Percentiles rank a stretch among this genome's conserved stretches.
Conservation (phyloP, 2,113 vertebrate genomes). For the Calonectris borealis region DNA sequence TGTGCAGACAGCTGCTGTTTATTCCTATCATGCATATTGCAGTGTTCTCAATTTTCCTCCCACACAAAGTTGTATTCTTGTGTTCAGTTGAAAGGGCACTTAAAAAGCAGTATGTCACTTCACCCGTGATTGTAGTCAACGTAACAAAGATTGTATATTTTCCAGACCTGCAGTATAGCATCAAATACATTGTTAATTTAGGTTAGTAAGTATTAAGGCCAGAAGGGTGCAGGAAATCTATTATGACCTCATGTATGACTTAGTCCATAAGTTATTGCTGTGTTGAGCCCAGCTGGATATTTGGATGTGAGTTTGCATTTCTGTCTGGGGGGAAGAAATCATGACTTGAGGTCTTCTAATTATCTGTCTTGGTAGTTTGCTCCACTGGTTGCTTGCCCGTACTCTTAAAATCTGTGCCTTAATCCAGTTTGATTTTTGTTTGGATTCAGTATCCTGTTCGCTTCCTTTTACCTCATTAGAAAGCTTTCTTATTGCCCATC, state of each 20-base stretch:
- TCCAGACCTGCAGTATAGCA: not conserved
- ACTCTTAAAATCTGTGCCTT: not conserved
- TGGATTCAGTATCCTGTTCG: not conserved
- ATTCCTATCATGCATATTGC: constrained; percentile 3
- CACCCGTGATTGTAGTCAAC: not conserved
- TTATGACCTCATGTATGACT: not conserved
- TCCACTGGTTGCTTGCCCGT: not conserved
- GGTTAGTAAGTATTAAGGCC: not conserved
- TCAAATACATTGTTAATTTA: not conserved
- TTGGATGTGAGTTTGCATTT: not conserved
- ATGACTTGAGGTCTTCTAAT: not conserved
- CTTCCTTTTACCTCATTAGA: not conserved
- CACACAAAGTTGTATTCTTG: constrained; percentile 17
- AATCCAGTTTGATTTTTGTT: not conserved
- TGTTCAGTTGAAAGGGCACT: constrained; percentile 15
- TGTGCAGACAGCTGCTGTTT: constrained; percentile 48
- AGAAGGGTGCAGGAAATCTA: not conserved
- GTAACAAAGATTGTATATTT: not conserved
- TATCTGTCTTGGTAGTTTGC: not conserved
- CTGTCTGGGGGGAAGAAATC: not conserved
- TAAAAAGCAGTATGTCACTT: constrained; percentile 5
- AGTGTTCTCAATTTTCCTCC: constrained; percentile 45
- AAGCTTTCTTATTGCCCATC: not conserved
- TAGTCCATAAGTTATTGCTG: not conserved
- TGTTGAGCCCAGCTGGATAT: not conserved